These are phyloP conservation scores for Syritta pipiens DNA, from an alignment of 2,888 invertebrate genomes.

Conservation along the genomic window DNA sequence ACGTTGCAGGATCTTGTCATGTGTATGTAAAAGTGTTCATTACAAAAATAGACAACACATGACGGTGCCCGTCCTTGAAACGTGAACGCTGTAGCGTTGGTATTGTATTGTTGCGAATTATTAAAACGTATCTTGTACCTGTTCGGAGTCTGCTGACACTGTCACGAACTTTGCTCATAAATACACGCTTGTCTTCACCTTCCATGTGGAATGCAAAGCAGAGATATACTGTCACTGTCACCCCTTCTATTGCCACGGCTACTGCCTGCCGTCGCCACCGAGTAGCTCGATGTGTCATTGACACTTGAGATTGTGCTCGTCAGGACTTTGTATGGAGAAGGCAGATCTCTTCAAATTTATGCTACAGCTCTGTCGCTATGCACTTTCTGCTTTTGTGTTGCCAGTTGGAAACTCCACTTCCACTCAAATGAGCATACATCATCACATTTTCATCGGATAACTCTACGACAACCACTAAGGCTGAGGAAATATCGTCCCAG, in stretches of 20 bases:
- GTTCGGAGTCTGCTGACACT: conserved; percentile 35
- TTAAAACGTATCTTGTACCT: conserved; percentile 22
- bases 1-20: conserved; percentile 7
- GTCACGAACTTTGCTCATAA: conserved; percentile 56
- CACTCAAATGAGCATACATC: conserved; percentile 64
- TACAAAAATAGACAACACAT: conserved; percentile 29
- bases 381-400: conserved; percentile 40
- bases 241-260: conserved; percentile 18
- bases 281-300: conserved; percentile 64
- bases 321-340: conserved; percentile 40
- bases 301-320: conserved; percentile 61
- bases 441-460: conserved; percentile 68
- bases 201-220: conserved; percentile 55
- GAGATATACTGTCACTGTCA: conserved; percentile 26
- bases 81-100: conserved; percentile 6
- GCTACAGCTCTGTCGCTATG: conserved; percentile 31
- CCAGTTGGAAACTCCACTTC: conserved; percentile 52
- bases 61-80: conserved; percentile 57
- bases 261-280: conserved; percentile 39
- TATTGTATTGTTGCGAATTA: conserved; percentile 37
- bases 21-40: conserved; percentile 14
- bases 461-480: conserved; percentile 54
- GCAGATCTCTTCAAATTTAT: conserved; percentile 43
- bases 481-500: conserved; percentile 46
- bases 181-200: conserved; percentile 53